phyloP scores from a whole-genome alignment of 2,888 invertebrate species.

The Hemithea aestivaria region DNA sequence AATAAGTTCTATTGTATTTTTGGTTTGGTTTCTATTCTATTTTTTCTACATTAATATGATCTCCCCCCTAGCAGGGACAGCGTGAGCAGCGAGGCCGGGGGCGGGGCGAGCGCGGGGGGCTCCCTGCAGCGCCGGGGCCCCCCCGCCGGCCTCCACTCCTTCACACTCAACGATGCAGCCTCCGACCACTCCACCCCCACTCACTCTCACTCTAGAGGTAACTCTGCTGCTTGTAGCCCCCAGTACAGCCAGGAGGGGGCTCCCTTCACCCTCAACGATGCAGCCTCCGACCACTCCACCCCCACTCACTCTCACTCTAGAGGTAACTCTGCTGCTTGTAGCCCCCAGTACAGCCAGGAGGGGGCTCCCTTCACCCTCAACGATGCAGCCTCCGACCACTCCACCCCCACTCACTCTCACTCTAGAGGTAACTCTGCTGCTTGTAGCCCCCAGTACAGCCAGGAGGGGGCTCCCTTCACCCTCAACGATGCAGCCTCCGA shows the following conservation, averaged over 20 bases:
- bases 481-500: constrained; percentile 81
- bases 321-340: too few relatives aligned
- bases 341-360: too few relatives aligned
- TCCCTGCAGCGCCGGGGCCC: constrained; percentile 21
- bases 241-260: too few relatives aligned
- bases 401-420: constrained; percentile 74
- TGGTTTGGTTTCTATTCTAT: too few relatives aligned
- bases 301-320: too few relatives aligned
- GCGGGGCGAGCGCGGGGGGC: constrained; percentile 14
- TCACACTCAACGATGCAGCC: constrained; percentile 76
- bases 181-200: constrained; percentile 75
- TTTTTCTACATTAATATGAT: too few relatives aligned
- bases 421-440: constrained; percentile 74
- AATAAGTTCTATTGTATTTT: too few relatives aligned
- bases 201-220: constrained; percentile 80
- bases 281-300: constrained; percentile 81
- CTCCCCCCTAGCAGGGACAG: constrained; percentile 54
- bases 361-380: constrained; percentile 54
- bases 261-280: too few relatives aligned
- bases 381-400: constrained; percentile 78
- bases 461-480: constrained; percentile 56
- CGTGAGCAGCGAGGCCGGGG: constrained; percentile 49
- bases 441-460: too few relatives aligned
- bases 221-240: constrained; percentile 38
- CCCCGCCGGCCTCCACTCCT: constrained; percentile 52